Evolutionary conservation across 64 coral and sea anemone species (phyloP), one percentile per base, ranked within the genome.

Genomic region (Pachyseris speciosa): DNA sequence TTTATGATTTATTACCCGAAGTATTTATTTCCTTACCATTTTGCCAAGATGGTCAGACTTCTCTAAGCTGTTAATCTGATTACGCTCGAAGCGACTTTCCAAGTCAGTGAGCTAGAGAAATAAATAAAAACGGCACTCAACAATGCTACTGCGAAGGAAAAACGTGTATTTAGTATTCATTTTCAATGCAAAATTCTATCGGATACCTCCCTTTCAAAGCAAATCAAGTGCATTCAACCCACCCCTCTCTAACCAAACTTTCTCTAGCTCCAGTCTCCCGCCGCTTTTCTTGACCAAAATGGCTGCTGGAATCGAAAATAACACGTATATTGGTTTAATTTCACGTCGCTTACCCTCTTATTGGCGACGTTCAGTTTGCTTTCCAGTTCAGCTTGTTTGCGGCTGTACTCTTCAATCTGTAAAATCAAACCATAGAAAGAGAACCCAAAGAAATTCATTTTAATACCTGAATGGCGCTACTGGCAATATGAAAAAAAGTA

Each of bases 301-400:
- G 73, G 26, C 44, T 50, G 44, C 40, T 39, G 7, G 4, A 45
- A 11, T 9, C 51, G 16, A 55, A 45, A 55, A n/a, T n/a, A n/a
- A n/a, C n/a, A 55, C 51, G 51, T 19, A 12, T 33, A 40, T 30
- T 64, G 22, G 42, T 2, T 47, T 13, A 38, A 37, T 28, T 24
- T 11, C 2, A 37, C 40, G 52, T 11, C 17, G 84, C 91, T 86
- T 22, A 96, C 95, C 72, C 95, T 55, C 58, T 94, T 96, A 22
- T 85, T 96, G 3, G 95, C 87, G 75, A 91, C 40, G 40, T 93
- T 93, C 20, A 96, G 55, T 93, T 96, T 96, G 28, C 76, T 88
- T 86, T 96, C 95, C 6, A 96, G 52, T 17, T 93, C 91, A 3
- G 86, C 85, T 16, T 89, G 78, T 22, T 70, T 92, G 64, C 86